Percentiles rank a stretch among this genome's conserved stretches.
These are phyloP conservation scores for Tichodroma muraria DNA, from an alignment of 2,113 vertebrate species.

Conservation along the genomic window DNA sequence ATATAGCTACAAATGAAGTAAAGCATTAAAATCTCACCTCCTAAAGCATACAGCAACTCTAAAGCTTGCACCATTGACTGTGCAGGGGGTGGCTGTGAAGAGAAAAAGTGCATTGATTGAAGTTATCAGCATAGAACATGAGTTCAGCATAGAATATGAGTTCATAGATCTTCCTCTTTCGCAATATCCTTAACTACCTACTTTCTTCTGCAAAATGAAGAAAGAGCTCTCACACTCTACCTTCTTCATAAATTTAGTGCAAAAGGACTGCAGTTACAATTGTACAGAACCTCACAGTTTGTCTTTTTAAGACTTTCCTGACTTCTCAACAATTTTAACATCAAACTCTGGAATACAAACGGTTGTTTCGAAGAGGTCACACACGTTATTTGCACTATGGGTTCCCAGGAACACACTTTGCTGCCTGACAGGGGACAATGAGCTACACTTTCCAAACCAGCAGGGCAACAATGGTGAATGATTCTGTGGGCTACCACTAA, in stretches of 20 bases:
- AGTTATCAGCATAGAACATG: not conserved
- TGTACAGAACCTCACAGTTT: not conserved
- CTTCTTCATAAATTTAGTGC: not conserved
- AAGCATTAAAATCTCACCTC: constrained; percentile 76
- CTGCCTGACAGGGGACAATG: not conserved
- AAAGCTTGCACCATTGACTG: constrained; percentile 98
- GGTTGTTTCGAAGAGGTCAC: not conserved
- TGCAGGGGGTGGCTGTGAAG: constrained; percentile 88
- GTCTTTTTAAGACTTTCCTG: not conserved
- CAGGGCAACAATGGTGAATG: not conserved
- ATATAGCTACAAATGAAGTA: not conserved
- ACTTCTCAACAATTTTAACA: not conserved
- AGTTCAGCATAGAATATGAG: not conserved
- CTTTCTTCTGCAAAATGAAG: not conserved
- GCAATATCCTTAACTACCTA: not conserved
- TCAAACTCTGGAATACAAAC: not conserved
- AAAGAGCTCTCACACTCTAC: not conserved
- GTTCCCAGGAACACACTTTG: not conserved
- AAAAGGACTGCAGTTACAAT: not conserved
- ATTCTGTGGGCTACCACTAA: not conserved
- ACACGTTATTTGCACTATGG: not conserved
- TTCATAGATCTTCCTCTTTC: not conserved
- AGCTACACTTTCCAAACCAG: not conserved
- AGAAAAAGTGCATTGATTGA: not conserved
- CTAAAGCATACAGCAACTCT: constrained; percentile 92